phyloP scores from a whole-genome alignment of 2,113 vertebrate genomes.

The Chinchilla lanigera region DNA sequence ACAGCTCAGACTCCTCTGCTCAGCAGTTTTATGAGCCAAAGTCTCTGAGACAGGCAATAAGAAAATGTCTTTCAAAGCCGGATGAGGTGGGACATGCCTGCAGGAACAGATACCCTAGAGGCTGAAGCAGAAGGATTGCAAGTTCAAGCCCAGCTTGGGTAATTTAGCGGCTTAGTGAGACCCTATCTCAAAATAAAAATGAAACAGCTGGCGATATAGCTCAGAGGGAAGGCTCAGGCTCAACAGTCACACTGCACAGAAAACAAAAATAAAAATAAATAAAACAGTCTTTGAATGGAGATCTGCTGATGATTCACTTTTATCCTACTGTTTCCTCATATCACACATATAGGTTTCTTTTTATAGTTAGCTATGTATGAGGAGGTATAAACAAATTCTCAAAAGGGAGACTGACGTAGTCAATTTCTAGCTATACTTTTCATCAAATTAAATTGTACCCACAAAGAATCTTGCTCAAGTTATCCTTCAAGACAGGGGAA shows the following conservation, averaged over 20 bases:
- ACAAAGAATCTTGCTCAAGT: background rate
- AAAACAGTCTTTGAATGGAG: background rate
- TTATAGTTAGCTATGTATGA: background rate
- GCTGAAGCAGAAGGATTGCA: background rate
- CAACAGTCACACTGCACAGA: background rate
- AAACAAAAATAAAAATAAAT: background rate
- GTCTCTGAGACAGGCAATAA: background rate
- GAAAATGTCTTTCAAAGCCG: background rate
- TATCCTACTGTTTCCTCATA: background rate
- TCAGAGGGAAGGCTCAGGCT: background rate
- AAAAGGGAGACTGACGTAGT: background rate
- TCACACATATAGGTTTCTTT: background rate
- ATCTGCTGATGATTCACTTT: background rate
- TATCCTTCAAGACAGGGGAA: background rate
- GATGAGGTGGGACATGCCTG: background rate
- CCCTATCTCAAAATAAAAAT: background rate
- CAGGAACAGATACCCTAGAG: background rate
- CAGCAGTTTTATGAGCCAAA: background rate
- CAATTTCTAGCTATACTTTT: background rate
- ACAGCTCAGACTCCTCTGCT: background rate
- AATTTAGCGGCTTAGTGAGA: background rate
- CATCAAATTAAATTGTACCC: background rate
- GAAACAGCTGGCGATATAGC: background rate
- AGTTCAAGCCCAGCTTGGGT: background rate
- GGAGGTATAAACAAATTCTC: background rate